Evolutionary conservation across 2,113 vertebrate species (phyloP).

Genomic region (Gavia stellata): DNA sequence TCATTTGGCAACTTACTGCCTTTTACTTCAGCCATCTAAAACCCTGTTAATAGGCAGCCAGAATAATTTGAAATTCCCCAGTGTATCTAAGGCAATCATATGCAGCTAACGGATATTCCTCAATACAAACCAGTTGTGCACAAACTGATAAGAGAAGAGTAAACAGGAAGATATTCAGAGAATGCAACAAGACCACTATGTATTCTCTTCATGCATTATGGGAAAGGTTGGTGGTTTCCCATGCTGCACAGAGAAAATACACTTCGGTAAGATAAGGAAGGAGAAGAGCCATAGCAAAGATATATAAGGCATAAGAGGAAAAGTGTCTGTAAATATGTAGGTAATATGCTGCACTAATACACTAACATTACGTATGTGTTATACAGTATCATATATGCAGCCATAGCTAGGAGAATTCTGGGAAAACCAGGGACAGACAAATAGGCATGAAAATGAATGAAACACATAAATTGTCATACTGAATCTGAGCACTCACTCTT

Average conservation of each 20-base stretch:
- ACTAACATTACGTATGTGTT: background rate
- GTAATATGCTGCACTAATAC: background rate
- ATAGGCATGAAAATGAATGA: background rate
- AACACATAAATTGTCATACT: background rate
- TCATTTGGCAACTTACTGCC: background rate
- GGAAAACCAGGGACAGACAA: background rate
- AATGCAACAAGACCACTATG: background rate
- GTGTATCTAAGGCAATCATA: accelerated
- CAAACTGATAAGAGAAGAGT: background rate
- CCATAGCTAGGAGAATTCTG: background rate
- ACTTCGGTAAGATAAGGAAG: background rate
- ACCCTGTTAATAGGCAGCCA: background rate
- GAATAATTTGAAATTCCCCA: background rate
- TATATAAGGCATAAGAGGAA: background rate
- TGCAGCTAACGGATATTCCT: background rate
- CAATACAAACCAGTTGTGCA: background rate
- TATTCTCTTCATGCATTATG: background rate
- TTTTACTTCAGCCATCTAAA: background rate
- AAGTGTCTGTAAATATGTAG: background rate
- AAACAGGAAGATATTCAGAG: background rate
- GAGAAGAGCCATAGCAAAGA: background rate
- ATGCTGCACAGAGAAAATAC: background rate
- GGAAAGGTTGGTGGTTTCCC: background rate
- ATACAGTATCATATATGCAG: background rate
- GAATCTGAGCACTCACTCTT: background rate